A percentile compares a stretch with the other conserved stretches of the same genome.
phyloP scores from a whole-genome alignment of 2,113 vertebrate species.

The Lutjanus erythropterus region DNA sequence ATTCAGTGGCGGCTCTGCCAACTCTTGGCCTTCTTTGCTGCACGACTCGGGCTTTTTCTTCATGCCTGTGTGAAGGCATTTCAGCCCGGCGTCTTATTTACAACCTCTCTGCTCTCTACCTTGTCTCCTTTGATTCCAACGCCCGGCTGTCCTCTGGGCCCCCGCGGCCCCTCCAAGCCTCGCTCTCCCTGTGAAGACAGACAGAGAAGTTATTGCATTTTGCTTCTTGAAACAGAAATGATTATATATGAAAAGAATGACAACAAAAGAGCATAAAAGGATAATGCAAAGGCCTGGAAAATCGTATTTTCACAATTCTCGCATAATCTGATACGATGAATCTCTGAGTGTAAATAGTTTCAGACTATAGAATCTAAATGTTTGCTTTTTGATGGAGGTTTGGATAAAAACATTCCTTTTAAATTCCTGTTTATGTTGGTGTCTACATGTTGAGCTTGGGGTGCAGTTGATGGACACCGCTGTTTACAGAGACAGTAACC shows the following conservation, averaged over 20 bases:
- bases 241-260: neutral
- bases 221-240: conserved; percentile 22
- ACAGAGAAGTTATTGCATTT: conserved; percentile 43
- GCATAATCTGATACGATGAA: neutral
- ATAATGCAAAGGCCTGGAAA: neutral
- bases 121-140: conserved; percentile 91
- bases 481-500: conserved; percentile 1
- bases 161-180: conserved; percentile 89
- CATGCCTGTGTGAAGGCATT: conserved; percentile 44
- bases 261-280: neutral
- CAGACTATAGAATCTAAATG: neutral
- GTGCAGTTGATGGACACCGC: neutral
- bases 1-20: conserved; percentile 35
- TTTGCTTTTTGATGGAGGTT: neutral
- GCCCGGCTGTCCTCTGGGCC: conserved; percentile 86
- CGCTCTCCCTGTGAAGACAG: conserved; percentile 86
- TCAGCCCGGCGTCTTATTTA: conserved; percentile 74
- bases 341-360: neutral
- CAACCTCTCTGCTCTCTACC: conserved; percentile 80
- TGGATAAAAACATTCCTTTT: conserved; percentile 7
- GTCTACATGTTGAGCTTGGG: neutral
- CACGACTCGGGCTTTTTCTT: conserved; percentile 37
- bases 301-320: neutral
- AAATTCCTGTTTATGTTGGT: neutral
- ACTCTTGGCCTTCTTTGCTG: conserved; percentile 42